These are phyloP conservation scores for Peromyscus polionotus DNA, from an alignment of 2,113 vertebrate genomes.

Conservation along the genomic window DNA sequence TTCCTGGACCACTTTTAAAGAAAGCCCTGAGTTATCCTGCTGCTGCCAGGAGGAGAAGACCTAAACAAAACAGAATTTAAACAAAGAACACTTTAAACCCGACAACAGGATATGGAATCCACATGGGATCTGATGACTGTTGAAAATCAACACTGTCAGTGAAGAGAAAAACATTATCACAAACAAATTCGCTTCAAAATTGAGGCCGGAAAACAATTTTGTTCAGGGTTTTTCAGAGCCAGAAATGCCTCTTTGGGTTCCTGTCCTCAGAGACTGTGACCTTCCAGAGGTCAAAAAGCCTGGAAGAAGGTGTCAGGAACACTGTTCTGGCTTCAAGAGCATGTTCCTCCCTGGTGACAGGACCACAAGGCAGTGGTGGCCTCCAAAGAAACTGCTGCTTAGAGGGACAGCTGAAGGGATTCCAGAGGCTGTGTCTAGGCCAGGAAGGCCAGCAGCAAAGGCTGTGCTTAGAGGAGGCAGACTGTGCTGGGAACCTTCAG, in stretches of 20 bases:
- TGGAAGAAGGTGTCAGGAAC: background rate
- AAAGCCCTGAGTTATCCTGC: constrained; percentile 88
- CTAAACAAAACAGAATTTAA: constrained; percentile 87
- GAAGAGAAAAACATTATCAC: constrained; percentile 69
- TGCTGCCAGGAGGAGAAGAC: constrained; percentile 93
- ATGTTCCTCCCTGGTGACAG: background rate
- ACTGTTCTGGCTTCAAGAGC: background rate
- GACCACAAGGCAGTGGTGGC: background rate
- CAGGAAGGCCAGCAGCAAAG: background rate
- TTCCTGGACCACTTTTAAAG: constrained; percentile 90
- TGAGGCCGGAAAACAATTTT: constrained; percentile 67
- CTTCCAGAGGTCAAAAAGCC: constrained; percentile 49
- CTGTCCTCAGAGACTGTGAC: constrained; percentile 61
- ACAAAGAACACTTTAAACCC: constrained; percentile 81
- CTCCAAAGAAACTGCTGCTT: constrained; percentile 15
- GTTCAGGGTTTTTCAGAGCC: constrained; percentile 68
- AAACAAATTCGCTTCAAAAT: constrained; percentile 77
- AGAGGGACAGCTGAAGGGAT: background rate
- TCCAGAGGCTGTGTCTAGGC: background rate
- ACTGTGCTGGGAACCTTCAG: background rate
- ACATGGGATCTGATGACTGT: constrained; percentile 77
- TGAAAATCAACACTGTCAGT: constrained; percentile 75
- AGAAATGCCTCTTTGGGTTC: constrained; percentile 59
- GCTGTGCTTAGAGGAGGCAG: background rate
- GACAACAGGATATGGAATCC: constrained; percentile 82